A percentile compares a stretch with the other conserved stretches of the same genome.
phyloP scores from a whole-genome alignment of 2,113 vertebrate genomes.

The Microcebus murinus region DNA sequence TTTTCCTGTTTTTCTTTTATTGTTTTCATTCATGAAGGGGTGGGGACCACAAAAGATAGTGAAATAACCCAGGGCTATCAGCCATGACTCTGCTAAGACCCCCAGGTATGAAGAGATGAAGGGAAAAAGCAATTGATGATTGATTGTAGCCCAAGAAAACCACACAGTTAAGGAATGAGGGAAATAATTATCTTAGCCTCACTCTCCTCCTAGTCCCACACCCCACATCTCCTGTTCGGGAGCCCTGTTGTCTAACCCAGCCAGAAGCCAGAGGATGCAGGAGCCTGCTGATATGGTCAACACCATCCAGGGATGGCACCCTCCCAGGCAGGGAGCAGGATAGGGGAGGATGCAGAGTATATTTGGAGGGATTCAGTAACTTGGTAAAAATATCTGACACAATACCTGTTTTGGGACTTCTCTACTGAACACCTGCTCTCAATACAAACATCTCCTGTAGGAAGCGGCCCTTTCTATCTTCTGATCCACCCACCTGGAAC shows the following conservation, averaged over 20 bases:
- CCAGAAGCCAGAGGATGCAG: background rate
- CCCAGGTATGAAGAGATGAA: background rate
- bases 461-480: background rate
- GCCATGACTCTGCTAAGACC: background rate
- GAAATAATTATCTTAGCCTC: background rate
- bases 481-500: background rate
- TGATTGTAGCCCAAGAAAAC: background rate
- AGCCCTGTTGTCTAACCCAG: background rate
- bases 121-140: background rate
- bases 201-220: background rate
- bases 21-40: too few species aligned
- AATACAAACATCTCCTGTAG: background rate
- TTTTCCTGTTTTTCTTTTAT: background rate
- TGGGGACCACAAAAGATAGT: background rate
- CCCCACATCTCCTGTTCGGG: background rate
- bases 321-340: background rate
- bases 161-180: background rate
- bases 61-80: background rate
- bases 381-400: background rate
- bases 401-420: background rate
- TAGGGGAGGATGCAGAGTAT: background rate
- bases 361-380: background rate
- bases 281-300: background rate
- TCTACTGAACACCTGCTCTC: conserved; percentile 5
- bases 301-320: rapidly evolving